phyloP scores from a whole-genome alignment of 2,797 vertebrate species.

The Cuniculus paca region DNA sequence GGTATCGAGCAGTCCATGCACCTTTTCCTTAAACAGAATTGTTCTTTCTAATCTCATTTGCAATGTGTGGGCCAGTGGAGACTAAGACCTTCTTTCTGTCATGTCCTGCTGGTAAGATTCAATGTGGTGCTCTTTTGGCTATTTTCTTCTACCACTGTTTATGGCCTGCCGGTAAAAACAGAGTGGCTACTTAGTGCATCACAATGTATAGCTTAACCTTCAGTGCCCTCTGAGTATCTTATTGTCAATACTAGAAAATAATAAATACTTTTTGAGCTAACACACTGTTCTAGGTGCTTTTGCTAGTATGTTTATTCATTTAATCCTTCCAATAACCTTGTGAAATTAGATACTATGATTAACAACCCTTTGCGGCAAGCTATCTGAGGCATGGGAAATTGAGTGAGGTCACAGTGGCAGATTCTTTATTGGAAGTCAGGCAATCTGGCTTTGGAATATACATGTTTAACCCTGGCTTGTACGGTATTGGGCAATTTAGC shows the following conservation, averaged over 20 bases:
- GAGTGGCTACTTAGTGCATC: background rate
- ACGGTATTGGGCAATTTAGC: background rate
- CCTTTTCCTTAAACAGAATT: slow-evolving; percentile 49
- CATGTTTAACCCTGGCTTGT: background rate
- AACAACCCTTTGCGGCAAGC: slow-evolving; percentile 28
- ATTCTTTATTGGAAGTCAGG: slow-evolving; percentile 47
- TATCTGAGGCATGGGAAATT: slow-evolving; percentile 13
- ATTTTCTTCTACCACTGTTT: background rate
- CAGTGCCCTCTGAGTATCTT: background rate
- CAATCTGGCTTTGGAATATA: slow-evolving; percentile 37
- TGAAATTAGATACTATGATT: slow-evolving; percentile 36
- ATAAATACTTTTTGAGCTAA: slow-evolving; percentile 6
- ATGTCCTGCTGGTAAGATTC: background rate
- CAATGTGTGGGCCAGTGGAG: background rate
- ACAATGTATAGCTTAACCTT: background rate
- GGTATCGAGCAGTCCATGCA: slow-evolving; percentile 2
- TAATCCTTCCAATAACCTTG: slow-evolving; percentile 43
- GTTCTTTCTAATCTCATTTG: slow-evolving; percentile 53
- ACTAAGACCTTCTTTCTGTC: slow-evolving; percentile 20
- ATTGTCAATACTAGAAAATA: slow-evolving; percentile 39
- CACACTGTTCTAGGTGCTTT: slow-evolving; percentile 50
- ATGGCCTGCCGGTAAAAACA: background rate
- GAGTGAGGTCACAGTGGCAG: slow-evolving; percentile 19
- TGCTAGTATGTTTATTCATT: slow-evolving; percentile 37
- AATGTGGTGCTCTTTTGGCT: slow-evolving; percentile 24